Conservation (phyloP, 2,888 invertebrate genomes). For the Apodemia duryi region DNA sequence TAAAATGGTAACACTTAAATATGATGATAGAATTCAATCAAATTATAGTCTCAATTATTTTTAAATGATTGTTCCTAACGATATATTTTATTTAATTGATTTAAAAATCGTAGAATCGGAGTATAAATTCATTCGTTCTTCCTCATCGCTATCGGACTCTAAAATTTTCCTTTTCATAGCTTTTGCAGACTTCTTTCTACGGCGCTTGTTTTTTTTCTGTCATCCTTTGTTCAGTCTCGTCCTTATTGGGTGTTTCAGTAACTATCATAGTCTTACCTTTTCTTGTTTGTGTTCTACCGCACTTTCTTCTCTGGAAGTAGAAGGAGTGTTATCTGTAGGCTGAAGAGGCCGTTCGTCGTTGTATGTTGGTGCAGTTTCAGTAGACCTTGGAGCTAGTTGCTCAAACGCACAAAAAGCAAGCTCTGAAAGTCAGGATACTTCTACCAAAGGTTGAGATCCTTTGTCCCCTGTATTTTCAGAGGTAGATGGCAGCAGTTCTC, state of each 20-base stretch:
- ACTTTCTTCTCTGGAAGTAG: neutral
- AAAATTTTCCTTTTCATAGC: neutral
- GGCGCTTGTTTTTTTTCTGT: neutral
- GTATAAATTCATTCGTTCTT: neutral
- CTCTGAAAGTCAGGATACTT: neutral
- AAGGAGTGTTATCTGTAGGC: neutral
- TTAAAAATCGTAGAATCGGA: neutral
- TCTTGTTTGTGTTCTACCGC: neutral
- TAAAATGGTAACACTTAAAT: too few species aligned
- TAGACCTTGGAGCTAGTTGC: neutral
- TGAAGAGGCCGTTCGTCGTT: neutral
- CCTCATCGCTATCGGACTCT: neutral
- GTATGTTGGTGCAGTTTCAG: neutral
- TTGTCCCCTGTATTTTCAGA: too few species aligned
- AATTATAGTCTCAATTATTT: too few species aligned
- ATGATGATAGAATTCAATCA: too few species aligned
- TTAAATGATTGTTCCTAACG: too few species aligned
- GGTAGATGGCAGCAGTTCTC: too few species aligned
- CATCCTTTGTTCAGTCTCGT: neutral
- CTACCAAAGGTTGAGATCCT: neutral
- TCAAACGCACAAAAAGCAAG: neutral
- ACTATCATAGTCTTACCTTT: neutral
- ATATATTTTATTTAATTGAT: too few species aligned
- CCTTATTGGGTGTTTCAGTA: neutral
- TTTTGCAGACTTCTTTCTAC: neutral